These are phyloP conservation scores for Knipowitschia caucasica DNA, from an alignment of 2,797 vertebrate species.

Conservation along the genomic window DNA sequence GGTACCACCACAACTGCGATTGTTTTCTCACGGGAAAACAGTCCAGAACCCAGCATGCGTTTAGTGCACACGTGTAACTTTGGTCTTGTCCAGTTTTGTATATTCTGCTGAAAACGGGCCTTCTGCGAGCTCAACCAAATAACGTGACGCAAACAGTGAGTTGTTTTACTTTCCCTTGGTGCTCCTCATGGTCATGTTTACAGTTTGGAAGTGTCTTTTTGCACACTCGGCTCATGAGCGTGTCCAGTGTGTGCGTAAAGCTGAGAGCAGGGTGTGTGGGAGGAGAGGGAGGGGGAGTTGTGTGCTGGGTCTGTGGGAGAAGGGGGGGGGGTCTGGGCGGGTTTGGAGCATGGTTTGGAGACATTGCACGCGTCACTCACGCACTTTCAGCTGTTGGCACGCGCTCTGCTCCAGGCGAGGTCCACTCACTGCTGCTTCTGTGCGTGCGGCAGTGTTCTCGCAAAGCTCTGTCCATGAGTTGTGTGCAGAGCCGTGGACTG, in stretches of 20 bases:
- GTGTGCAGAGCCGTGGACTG: neutral
- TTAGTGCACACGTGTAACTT: constrained; percentile 51
- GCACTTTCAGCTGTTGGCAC: constrained; percentile 60
- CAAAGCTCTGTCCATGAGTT: constrained; percentile 4
- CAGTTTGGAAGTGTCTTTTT: no score
- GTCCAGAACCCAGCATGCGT: constrained; percentile 35
- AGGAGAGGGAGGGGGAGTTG: no score
- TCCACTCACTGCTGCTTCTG: constrained; percentile 7
- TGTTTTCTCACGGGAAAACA: constrained; percentile 76
- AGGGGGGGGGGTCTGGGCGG: constrained; percentile 37
- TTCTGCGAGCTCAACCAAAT: no score
- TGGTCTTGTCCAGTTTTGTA: neutral
- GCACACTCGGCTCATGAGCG: no score
- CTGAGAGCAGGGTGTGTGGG: no score
- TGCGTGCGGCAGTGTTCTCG: constrained; percentile 5
- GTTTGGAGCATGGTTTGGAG: no score
- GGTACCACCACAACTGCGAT: constrained; percentile 45
- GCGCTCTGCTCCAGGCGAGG: constrained; percentile 38
- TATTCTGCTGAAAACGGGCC: neutral
- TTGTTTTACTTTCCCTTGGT: no score
- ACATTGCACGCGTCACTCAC: constrained; percentile 53
- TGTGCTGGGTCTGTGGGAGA: no score
- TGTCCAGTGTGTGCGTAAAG: no score
- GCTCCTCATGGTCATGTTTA: no score
- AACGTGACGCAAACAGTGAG: no score